Base-by-base conservation (phyloP, 2,888 invertebrate genomes). In the Melieria omissa region DNA sequence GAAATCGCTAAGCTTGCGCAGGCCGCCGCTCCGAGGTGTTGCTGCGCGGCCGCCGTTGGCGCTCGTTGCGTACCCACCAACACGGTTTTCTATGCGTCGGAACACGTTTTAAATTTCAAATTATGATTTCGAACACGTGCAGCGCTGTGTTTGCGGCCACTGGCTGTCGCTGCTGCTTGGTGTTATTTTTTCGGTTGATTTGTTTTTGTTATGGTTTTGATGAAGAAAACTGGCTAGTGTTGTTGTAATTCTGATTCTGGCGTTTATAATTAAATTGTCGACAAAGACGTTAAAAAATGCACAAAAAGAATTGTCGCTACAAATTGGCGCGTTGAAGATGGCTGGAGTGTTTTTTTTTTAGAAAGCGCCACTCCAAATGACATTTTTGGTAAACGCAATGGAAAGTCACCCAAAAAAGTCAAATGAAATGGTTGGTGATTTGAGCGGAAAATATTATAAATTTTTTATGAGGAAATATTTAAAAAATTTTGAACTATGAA, bases 101-200 rank as follows among this genome's bases (percentile, higher is more conserved):
- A 69, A 69, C 69, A 63, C 55, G 69, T 69, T 69, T 69, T 63
- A 55, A 69, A 69, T 69, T 69, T 69, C 46, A 63, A 69, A 69
- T 69, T 69, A 69, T 69, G 61, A 69, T 69, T 69, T 69, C 47
- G 45, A 69, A 63, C 69, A 69, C 63, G 69, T 69, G 69, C 55
- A 69, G 55, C 55, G 69, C 62, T 54, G 44, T 69, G 52, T 14
- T 12, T 5, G 12, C 14, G 12, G 52, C n/a, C 14, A 14, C 52
- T 52, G 12, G 52, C 5, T 5, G 5, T 49, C 12, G 49, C 12
- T 52, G 6, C 14, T 52, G 52, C 10, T 52, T 52, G 5, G 5
- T 6, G 5, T 52, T 52, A n/a, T 52, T 9, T 9, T 52, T 52
- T 52, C 52, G 12, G 5, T 52, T 52, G 52, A 14, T 52, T 52